Conservation (phyloP, 2,888 invertebrate genomes). For the Microchrysa polita region DNA sequence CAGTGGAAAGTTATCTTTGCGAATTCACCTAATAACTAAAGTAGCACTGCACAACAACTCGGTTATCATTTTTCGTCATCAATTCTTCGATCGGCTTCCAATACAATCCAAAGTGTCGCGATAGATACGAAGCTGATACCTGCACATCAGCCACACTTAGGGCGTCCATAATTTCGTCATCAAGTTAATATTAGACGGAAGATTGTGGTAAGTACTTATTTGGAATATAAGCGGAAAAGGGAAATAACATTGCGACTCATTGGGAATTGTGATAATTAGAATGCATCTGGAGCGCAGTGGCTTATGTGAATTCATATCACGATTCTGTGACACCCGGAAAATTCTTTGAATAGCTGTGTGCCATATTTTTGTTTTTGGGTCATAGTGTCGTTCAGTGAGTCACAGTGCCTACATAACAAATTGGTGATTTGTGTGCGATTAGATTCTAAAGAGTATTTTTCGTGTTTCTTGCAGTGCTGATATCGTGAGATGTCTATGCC, state of each 20-base stretch:
- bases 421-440: not conserved
- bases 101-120: too few relatives aligned
- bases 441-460: not conserved
- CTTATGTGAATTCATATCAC: too few relatives aligned
- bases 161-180: slow-evolving; percentile 27
- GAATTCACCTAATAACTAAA: too few relatives aligned
- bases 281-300: too few relatives aligned
- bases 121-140: not conserved
- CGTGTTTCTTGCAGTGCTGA: not conserved
- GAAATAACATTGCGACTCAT: too few relatives aligned
- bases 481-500: slow-evolving; percentile 53
- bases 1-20: not conserved
- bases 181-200: slow-evolving; percentile 41
- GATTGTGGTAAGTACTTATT: slow-evolving; percentile 1
- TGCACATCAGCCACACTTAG: not conserved
- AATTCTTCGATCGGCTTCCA: too few relatives aligned
- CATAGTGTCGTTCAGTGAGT: slow-evolving; percentile 10
- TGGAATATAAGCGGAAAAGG: not conserved
- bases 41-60: too few relatives aligned
- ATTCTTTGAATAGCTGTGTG: too few relatives aligned
- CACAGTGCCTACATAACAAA: not conserved
- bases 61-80: too few relatives aligned
- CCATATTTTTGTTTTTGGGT: not conserved
- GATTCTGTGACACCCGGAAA: too few relatives aligned
- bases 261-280: too few relatives aligned